These are phyloP conservation scores for Andrena praecox DNA, from an alignment of 2,888 invertebrate genomes.

Conservation along the genomic window DNA sequence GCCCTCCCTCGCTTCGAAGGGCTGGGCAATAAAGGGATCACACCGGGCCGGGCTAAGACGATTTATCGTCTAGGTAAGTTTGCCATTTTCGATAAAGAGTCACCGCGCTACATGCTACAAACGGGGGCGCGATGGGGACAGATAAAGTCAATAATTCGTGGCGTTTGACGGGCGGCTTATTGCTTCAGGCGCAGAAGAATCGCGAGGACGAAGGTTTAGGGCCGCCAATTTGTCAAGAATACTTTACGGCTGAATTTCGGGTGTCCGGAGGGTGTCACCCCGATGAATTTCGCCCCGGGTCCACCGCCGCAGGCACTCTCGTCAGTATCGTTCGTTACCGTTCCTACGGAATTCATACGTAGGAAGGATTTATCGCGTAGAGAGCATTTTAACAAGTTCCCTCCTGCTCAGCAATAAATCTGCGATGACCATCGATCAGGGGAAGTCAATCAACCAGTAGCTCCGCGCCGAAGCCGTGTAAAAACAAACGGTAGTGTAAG, in stretches of 20 bases:
- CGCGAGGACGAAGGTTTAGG: constrained; percentile 9
- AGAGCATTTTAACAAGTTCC: constrained; percentile 58
- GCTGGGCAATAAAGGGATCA: constrained; percentile 64
- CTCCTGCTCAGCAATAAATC: constrained; percentile 55
- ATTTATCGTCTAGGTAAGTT: constrained; percentile 63
- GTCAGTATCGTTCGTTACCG: neutral
- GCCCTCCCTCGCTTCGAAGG: constrained; percentile 47
- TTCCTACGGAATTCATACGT: constrained; percentile 23
- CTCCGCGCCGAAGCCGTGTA: constrained; percentile 28
- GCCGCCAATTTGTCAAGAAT: constrained; percentile 49
- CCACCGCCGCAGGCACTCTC: neutral
- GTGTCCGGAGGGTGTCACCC: neutral
- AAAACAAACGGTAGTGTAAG: constrained; percentile 45
- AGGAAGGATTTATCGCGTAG: constrained; percentile 47
- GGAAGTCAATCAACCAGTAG: constrained; percentile 57
- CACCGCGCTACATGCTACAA: constrained; percentile 29
- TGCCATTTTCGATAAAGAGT: constrained; percentile 55
- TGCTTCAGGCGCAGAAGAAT: constrained; percentile 33
- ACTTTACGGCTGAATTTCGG: constrained; percentile 27
- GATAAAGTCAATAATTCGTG: constrained; percentile 55
- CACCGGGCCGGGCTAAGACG: constrained; percentile 53
- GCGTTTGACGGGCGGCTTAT: constrained; percentile 51
- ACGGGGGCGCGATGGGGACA: constrained; percentile 14
- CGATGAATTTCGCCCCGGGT: constrained; percentile 15
- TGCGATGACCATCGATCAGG: constrained; percentile 61